A percentile compares a stretch with the other conserved stretches of the same genome.
Evolutionary conservation across 2,113 vertebrate species (phyloP).

Genomic region (Arizona elegans): DNA sequence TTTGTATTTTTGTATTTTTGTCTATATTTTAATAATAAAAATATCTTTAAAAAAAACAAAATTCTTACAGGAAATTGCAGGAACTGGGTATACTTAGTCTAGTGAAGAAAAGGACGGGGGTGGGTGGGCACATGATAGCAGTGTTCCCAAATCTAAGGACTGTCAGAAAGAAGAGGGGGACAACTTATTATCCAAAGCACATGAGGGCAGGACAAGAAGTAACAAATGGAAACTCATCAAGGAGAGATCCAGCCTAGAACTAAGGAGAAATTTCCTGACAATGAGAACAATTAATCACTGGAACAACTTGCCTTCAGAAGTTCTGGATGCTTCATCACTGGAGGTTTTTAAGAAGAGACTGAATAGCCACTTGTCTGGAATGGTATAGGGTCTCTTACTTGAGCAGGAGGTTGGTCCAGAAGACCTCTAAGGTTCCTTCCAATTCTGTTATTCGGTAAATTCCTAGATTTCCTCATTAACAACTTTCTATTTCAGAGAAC

Average conservation of each 20-base stretch:
- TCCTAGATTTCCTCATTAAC: background rate
- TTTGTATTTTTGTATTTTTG: no score
- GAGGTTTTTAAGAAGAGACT: background rate
- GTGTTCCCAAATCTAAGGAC: background rate
- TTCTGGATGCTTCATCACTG: background rate
- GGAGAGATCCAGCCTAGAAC: background rate
- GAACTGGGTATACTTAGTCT: background rate
- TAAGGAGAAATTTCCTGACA: background rate
- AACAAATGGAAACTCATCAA: no score
- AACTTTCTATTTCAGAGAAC: background rate
- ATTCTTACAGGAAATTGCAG: background rate
- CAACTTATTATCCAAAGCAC: background rate
- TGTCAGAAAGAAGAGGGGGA: background rate
- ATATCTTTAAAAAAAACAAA: no score
- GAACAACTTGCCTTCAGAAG: background rate
- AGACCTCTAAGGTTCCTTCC: no score
- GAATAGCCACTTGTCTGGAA: background rate
- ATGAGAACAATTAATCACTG: background rate
- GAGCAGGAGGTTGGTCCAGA: background rate
- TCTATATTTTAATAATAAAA: no score
- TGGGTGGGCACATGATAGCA: background rate
- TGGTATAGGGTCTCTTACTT: background rate
- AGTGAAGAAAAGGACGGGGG: background rate
- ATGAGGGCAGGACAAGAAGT: background rate
- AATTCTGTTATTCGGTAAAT: background rate